A percentile compares a stretch with the other conserved stretches of the same genome.
phyloP scores from a whole-genome alignment of 2,797 vertebrate species.

The Anguilla megastoma region DNA sequence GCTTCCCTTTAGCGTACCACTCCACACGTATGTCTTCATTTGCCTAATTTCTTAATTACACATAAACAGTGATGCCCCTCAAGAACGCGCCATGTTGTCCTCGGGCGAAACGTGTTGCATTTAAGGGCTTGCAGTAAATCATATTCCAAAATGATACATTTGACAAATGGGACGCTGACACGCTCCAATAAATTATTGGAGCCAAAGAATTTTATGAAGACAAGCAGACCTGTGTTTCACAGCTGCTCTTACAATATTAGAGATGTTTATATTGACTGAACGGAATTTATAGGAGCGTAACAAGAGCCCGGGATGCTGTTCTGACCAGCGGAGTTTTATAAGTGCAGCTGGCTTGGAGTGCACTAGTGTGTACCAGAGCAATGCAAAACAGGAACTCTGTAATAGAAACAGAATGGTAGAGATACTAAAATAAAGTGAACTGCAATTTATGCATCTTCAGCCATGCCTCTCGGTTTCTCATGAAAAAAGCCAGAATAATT shows the following conservation, averaged over 20 bases:
- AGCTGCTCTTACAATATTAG: background rate
- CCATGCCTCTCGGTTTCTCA: background rate
- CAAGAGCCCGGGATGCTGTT: background rate
- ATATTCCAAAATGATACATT: background rate
- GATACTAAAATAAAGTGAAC: background rate
- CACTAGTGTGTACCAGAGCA: background rate
- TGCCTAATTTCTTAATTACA: background rate
- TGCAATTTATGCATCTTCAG: background rate
- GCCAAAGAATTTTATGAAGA: background rate
- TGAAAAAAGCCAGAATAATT: background rate
- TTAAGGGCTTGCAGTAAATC: background rate
- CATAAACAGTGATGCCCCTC: background rate
- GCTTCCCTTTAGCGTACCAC: background rate
- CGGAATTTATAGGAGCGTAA: background rate
- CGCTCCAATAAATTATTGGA: background rate
- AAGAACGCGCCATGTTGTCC: background rate
- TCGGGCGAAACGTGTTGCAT: background rate
- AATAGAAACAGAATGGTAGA: background rate
- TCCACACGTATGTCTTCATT: background rate
- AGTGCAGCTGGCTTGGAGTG: background rate
- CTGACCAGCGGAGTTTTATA: background rate
- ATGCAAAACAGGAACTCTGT: background rate
- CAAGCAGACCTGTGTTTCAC: background rate
- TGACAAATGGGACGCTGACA: background rate
- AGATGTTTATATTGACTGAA: background rate